These are phyloP conservation scores for Choloepus hoffmanni DNA, from an alignment of 2,113 vertebrate species.

Conservation along the genomic window DNA sequence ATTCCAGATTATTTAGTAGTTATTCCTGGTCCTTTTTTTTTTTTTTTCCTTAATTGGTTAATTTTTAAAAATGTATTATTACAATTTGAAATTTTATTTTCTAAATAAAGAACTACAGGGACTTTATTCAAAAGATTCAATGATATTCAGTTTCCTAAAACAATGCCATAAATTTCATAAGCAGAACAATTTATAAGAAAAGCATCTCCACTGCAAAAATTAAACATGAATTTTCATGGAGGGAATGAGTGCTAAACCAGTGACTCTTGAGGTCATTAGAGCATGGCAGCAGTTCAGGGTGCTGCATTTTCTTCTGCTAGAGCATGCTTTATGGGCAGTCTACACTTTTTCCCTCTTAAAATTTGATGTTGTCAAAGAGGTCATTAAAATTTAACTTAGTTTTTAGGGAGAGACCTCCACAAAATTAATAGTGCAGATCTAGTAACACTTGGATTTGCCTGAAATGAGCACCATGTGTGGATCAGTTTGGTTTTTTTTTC, in stretches of 20 bases:
- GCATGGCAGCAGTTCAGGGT: neutral
- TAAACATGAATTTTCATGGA: constrained; percentile 61
- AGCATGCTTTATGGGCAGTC: constrained; percentile 56
- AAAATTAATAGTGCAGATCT: constrained; percentile 80
- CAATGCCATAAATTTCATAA: constrained; percentile 69
- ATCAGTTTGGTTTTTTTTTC: neutral
- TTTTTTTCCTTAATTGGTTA: neutral
- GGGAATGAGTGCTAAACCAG: constrained; percentile 52
- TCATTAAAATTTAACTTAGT: constrained; percentile 71
- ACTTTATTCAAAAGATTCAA: constrained; percentile 43
- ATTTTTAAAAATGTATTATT: neutral
- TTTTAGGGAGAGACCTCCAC: constrained; percentile 67
- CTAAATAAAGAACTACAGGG: neutral
- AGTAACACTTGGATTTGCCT: constrained; percentile 67
- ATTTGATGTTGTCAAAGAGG: constrained; percentile 50
- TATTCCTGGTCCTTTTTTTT: too few species aligned
- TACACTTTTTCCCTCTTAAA: constrained; percentile 35
- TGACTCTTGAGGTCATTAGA: constrained; percentile 51
- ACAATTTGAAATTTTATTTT: neutral
- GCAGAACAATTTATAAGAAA: constrained; percentile 76
- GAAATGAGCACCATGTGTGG: neutral
- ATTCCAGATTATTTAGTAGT: too few species aligned
- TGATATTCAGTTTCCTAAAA: constrained; percentile 76
- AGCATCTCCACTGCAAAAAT: constrained; percentile 52
- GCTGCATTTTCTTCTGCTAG: neutral